Conservation (phyloP, 2,113 vertebrate genomes). For the Bos indicus region DNA sequence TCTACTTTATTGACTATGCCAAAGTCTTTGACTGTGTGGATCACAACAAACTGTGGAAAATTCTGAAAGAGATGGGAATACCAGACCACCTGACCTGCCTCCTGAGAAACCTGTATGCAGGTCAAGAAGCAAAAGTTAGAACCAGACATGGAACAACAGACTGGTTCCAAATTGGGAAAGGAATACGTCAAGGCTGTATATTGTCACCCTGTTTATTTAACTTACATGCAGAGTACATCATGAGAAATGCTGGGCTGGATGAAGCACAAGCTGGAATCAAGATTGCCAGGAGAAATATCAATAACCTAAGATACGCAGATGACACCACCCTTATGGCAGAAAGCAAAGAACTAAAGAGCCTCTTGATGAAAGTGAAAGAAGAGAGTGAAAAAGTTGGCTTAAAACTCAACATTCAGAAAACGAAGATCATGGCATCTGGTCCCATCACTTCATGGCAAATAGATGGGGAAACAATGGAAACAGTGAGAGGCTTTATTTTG, state of each 20-base stretch:
- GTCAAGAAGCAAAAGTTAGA: background rate
- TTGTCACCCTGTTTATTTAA: background rate
- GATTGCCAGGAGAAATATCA: too few relatives aligned
- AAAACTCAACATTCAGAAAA: too few relatives aligned
- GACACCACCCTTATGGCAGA: too few relatives aligned
- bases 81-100: background rate
- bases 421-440: too few relatives aligned
- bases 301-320: too few relatives aligned
- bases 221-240: background rate
- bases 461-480: too few relatives aligned
- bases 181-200: background rate
- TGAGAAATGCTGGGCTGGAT: background rate
- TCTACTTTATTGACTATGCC: background rate
- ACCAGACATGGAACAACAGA: background rate
- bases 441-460: too few relatives aligned
- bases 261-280: background rate
- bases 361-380: too few relatives aligned
- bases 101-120: background rate
- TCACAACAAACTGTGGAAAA: background rate
- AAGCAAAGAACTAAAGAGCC: too few relatives aligned
- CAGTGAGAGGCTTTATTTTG: too few relatives aligned
- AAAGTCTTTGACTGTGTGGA: background rate
- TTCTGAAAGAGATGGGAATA: background rate
- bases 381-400: too few relatives aligned
- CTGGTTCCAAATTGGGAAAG: background rate